A percentile compares a stretch with the other conserved stretches of the same genome.
Evolutionary conservation across 2,113 vertebrate species (phyloP).

Genomic region (Mustela lutreola): DNA sequence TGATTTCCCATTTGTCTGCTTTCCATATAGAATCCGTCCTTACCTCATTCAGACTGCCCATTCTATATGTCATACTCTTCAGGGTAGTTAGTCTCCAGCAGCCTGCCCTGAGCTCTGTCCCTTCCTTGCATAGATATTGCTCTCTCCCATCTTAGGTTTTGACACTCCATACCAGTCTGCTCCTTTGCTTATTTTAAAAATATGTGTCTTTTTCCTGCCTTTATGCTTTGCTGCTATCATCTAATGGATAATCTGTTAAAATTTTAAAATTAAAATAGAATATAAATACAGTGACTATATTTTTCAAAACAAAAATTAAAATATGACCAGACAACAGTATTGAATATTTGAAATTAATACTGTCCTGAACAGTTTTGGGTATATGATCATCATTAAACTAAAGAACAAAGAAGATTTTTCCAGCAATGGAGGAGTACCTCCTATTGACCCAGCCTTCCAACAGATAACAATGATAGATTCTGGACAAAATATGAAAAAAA

Average conservation of each 20-base stretch:
- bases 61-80: background rate
- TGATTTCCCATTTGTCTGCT: background rate
- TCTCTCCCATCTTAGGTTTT: background rate
- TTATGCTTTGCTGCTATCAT: slow-evolving; percentile 34
- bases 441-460: background rate
- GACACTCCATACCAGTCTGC: background rate
- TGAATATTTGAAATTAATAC: slow-evolving; percentile 1
- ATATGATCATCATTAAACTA: background rate
- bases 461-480: slow-evolving; percentile 28
- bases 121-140: background rate
- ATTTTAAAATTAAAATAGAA: slow-evolving; percentile 29
- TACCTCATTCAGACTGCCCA: background rate
- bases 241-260: background rate
- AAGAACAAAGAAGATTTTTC: slow-evolving; percentile 22
- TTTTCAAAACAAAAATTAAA: slow-evolving; percentile 36
- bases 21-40: background rate
- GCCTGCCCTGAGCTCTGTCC: background rate
- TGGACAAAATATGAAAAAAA: slow-evolving; percentile 7
- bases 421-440: background rate
- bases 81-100: background rate
- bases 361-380: background rate
- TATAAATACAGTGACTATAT: background rate
- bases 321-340: background rate
- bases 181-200: background rate
- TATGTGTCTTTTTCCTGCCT: background rate